These are phyloP conservation scores for Steinernema carpocapsae DNA, from an alignment of 2,888 invertebrate genomes.

Conservation along the genomic window DNA sequence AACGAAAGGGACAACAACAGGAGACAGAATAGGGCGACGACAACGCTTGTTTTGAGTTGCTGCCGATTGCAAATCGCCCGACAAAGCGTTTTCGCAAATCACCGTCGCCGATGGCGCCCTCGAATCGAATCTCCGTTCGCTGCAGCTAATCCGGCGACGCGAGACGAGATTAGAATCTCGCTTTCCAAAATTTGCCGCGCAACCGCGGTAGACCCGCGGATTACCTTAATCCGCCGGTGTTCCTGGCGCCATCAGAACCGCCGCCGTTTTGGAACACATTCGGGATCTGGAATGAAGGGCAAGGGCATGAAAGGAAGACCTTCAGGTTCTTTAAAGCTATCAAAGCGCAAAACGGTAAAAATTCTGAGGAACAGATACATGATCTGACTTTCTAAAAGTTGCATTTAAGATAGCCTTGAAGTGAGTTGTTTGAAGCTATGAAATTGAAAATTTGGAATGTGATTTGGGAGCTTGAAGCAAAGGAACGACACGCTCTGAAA, in stretches of 20 bases:
- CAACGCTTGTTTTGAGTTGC: constrained; percentile 1
- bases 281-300: too few species aligned
- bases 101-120: neutral
- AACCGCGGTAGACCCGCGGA: neutral
- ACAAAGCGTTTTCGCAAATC: constrained; percentile 6
- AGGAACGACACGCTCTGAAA: too few species aligned
- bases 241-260: neutral
- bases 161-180: constrained; percentile 30
- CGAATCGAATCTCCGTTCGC: constrained; percentile 26
- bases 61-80: constrained; percentile 30
- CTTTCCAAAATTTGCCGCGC: constrained; percentile 24
- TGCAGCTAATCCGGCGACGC: constrained; percentile 27
- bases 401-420: too few species aligned
- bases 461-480: too few species aligned
- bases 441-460: too few species aligned
- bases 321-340: too few species aligned
- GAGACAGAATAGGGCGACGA: constrained; percentile 14
- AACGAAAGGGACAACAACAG: constrained; percentile 26
- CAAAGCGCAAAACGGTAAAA: too few species aligned
- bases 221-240: constrained; percentile 29
- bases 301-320: too few species aligned
- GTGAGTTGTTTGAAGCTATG: too few species aligned
- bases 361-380: too few species aligned
- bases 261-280: neutral
- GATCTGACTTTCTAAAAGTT: too few species aligned